phyloP scores from a whole-genome alignment of 2,797 vertebrate genomes.

The Thalassophryne amazonica region DNA sequence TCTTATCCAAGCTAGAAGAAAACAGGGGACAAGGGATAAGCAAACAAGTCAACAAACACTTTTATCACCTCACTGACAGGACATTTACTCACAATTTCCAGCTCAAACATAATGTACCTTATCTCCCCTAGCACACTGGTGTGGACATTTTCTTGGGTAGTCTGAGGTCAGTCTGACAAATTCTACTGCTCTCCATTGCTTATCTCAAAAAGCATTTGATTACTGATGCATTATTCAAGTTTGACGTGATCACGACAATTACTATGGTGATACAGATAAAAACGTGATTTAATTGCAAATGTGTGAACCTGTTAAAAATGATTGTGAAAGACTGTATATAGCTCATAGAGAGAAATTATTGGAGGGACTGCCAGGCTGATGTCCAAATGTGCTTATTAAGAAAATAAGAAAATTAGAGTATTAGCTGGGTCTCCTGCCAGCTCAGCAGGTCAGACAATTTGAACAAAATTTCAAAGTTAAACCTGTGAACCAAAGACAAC shows the following conservation, averaged over 20 bases:
- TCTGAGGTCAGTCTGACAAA: slow-evolving; percentile 39
- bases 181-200: slow-evolving; percentile 20
- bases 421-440: slow-evolving; percentile 31
- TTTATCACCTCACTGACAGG: slow-evolving; percentile 58
- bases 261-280: slow-evolving; percentile 36
- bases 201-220: slow-evolving; percentile 40
- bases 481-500: slow-evolving; percentile 19
- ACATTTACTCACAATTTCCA: slow-evolving; percentile 61
- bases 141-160: slow-evolving; percentile 33
- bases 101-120: slow-evolving; percentile 45
- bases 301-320: slow-evolving; percentile 36
- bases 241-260: slow-evolving; percentile 31
- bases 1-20: slow-evolving; percentile 87
- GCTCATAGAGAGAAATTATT: slow-evolving; percentile 33
- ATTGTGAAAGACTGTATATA: slow-evolving; percentile 21
- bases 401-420: slow-evolving; percentile 49
- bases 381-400: slow-evolving; percentile 53
- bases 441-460: slow-evolving; percentile 25
- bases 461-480: slow-evolving; percentile 27
- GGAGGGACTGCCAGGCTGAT: slow-evolving; percentile 23
- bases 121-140: slow-evolving; percentile 29
- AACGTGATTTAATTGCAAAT: slow-evolving; percentile 35
- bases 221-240: slow-evolving; percentile 35
- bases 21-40: slow-evolving; percentile 18
- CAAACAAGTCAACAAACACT: slow-evolving; percentile 64